Conservation (phyloP, 2,113 vertebrate genomes). For the Pungitius pungitius region DNA sequence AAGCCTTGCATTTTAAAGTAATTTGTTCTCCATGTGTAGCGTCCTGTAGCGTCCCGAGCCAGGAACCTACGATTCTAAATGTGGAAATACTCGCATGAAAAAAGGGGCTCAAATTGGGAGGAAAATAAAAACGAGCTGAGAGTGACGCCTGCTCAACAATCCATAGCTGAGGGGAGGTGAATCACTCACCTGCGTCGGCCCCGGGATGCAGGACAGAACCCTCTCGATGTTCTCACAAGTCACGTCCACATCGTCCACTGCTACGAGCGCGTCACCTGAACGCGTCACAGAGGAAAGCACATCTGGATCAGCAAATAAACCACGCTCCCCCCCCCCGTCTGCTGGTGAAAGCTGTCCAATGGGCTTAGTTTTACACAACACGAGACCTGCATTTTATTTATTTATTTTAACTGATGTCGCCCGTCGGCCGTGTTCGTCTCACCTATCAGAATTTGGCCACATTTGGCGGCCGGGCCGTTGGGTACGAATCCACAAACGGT, state of each 20-base stretch:
- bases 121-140: background rate
- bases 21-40: constrained; percentile 24
- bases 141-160: too few species aligned
- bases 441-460: constrained; percentile 91
- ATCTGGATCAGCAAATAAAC: background rate
- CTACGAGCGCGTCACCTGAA: constrained; percentile 91
- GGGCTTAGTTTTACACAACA: too few species aligned
- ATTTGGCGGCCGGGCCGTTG: constrained; percentile 89
- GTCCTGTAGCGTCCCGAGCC: background rate
- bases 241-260: constrained; percentile 96
- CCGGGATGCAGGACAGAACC: constrained; percentile 93
- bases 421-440: too few species aligned
- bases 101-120: background rate
- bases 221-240: constrained; percentile 93
- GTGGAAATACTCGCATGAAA: background rate
- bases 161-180: background rate
- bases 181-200: constrained; percentile 89
- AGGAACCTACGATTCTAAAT: background rate
- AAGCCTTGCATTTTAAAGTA: constrained; percentile 14
- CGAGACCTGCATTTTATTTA: too few species aligned
- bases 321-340: constrained; percentile 51
- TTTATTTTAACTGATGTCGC: too few species aligned
- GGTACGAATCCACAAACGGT: constrained; percentile 89
- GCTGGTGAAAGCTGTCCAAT: constrained; percentile 57
- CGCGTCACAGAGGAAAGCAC: background rate